A percentile compares a stretch with the other conserved stretches of the same genome.
These are phyloP conservation scores for Sylvicola fuscatus DNA, from an alignment of 2,888 invertebrate genomes.

Conservation along the genomic window DNA sequence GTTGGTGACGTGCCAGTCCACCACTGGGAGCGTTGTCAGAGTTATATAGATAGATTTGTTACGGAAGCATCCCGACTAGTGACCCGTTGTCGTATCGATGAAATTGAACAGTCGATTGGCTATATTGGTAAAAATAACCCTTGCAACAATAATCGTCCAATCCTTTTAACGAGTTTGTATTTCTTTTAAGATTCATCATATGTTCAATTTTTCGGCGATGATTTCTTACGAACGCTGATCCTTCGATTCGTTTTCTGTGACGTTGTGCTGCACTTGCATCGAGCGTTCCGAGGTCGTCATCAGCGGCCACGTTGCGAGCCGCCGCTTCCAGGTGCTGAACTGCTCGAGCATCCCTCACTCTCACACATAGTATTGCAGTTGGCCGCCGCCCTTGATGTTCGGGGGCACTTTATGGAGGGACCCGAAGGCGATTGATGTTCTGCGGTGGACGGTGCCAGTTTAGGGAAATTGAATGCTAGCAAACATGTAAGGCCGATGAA, in stretches of 20 bases:
- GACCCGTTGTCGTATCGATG: constrained; percentile 62
- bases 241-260: constrained; percentile 88
- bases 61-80: constrained; percentile 71
- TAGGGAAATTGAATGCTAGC: too few species aligned
- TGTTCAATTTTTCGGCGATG: constrained; percentile 84
- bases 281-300: constrained; percentile 63
- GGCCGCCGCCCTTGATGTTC: constrained; percentile 64
- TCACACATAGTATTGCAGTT: constrained; percentile 64
- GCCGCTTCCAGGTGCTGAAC: constrained; percentile 64
- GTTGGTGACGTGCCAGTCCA: constrained; percentile 65
- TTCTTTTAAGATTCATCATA: constrained; percentile 36
- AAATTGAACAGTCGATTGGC: constrained; percentile 28
- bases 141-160: too few species aligned
- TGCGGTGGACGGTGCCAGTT: background rate
- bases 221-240: constrained; percentile 73
- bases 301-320: constrained; percentile 75
- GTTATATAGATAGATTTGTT: constrained; percentile 73
- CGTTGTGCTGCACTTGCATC: constrained; percentile 71
- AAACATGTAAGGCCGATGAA: too few species aligned
- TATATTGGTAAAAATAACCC: constrained; percentile 18
- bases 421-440: constrained; percentile 26
- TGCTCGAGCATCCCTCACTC: constrained; percentile 65
- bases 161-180: background rate
- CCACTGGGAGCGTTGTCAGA: constrained; percentile 80
- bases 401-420: constrained; percentile 28